These are phyloP conservation scores for Calephelis nemesis DNA, from an alignment of 1,140 invertebrate species.

Conservation along the genomic window DNA sequence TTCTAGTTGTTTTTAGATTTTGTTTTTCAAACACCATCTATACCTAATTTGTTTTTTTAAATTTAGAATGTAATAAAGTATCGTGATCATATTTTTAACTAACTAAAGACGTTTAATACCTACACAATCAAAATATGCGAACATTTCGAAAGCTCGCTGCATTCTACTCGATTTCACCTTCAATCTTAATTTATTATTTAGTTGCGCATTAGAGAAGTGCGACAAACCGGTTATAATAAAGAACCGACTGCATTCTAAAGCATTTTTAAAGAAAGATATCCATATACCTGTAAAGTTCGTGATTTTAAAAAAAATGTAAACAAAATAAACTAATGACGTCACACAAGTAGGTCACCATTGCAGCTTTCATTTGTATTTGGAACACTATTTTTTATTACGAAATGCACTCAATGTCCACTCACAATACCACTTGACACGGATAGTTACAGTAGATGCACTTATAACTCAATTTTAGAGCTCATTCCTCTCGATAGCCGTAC, in stretches of 20 bases:
- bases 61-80: too few species aligned
- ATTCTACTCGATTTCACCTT: constrained; percentile 1
- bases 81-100: too few species aligned
- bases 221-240: constrained; percentile 9
- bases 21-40: too few species aligned
- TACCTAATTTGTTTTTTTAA: too few species aligned
- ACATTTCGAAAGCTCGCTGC: constrained; percentile 1
- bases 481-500: background rate
- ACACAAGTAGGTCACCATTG: constrained; percentile 32
- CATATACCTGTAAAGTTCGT: background rate
- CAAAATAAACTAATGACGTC: constrained; percentile 28
- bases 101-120: too few species aligned
- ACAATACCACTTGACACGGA: constrained; percentile 18
- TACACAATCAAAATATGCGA: background rate
- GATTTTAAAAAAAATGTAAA: constrained; percentile 22
- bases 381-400: constrained; percentile 20
- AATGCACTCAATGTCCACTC: constrained; percentile 19
- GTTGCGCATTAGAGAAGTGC: background rate
- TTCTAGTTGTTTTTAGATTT: too few species aligned
- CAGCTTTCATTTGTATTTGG: constrained; percentile 25
- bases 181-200: background rate
- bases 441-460: constrained; percentile 22
- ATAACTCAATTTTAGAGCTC: constrained; percentile 14
- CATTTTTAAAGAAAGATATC: background rate
- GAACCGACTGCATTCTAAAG: constrained; percentile 4